Base-by-base conservation (phyloP, 2,113 vertebrate genomes). In the Paramisgurnus dabryanus region DNA sequence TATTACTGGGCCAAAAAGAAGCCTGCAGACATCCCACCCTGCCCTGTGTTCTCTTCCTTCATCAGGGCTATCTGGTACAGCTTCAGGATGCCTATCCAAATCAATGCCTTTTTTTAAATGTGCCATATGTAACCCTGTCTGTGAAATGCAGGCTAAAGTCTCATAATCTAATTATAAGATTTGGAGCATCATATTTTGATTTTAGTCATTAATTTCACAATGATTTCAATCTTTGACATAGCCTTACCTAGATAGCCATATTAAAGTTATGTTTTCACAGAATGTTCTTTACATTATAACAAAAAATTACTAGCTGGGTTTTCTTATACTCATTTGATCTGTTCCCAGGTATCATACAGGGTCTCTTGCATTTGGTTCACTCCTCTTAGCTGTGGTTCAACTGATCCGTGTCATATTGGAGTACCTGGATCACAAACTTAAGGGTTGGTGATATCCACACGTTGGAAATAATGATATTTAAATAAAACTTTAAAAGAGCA, bases 1-100 rank as follows among this genome's bases (percentile, higher is more conserved):
- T 98, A 96, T 64, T 98, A 98, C 87, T 98, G 96, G 96, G 94
- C 96, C 79, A 92, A 87, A 76, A 93, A 88, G 61, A 98, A 97
- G 80, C 96, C 96, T 4, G 91, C 92, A 7, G 96, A 97, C 78
- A 94, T 98, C 43, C 95, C 96, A 4, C 67, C 91, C 3, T 92
- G 92, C 82, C 95, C 96, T 0, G 91, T 98, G 8, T 93, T 95
- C 72, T 91, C 91, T 50, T 92, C 96, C 0, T 97, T 98, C 83
- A 91, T 92, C 82, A 90, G 94, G 87, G 93, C 95, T 41, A 85
- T 97, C 90, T 91, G 96, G 96, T 98, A 85, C 13, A 15, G 8
- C 45, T n/a, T 0, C 67, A 60, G 8, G 34, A 18, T 70, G 12
- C 17, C 69, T 50, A n/a, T 4, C 4, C 12, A 2, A 53, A 7